A percentile compares a stretch with the other conserved stretches of the same genome.
Conservation (phyloP, 1,140 invertebrate species). For the Lamellibrachia luymesi region DNA sequence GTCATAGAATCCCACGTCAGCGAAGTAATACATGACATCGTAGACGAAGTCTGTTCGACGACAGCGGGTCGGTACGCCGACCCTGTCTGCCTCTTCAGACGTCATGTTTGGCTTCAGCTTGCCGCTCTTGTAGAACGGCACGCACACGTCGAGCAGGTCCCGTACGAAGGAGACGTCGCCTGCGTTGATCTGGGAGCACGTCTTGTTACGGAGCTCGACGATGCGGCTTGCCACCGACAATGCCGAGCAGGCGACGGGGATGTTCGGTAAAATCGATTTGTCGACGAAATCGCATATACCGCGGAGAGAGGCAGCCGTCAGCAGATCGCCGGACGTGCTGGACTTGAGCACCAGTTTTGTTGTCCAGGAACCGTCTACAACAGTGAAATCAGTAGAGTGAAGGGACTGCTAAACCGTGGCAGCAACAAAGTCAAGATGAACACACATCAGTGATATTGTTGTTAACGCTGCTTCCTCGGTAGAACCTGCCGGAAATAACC, state of each 20-base stretch:
- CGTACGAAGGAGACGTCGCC: not conserved
- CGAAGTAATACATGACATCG: conserved; percentile 1
- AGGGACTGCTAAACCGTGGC: no score
- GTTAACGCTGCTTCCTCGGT: no score
- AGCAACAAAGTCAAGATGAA: no score
- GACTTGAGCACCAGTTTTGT: not conserved
- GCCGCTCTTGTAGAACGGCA: not conserved
- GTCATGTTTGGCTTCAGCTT: not conserved
- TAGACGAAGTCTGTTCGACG: not conserved
- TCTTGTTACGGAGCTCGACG: not conserved
- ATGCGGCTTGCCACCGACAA: not conserved
- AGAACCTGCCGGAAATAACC: no score
- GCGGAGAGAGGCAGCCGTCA: not conserved
- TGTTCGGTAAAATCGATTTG: not conserved
- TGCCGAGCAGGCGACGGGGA: not conserved
- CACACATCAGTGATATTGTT: no score
- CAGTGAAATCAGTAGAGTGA: not conserved
- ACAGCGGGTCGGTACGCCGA: not conserved
- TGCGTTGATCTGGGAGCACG: not conserved
- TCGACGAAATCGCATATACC: not conserved
- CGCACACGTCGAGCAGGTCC: not conserved
- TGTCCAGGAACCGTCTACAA: not conserved
- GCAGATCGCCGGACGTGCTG: not conserved
- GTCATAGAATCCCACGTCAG: not conserved
- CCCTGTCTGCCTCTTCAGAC: not conserved